Evolutionary conservation across 37 sponge, comb jelly and placozoan genomes (phyloP).

Genomic region (Eunapius fragilis): DNA sequence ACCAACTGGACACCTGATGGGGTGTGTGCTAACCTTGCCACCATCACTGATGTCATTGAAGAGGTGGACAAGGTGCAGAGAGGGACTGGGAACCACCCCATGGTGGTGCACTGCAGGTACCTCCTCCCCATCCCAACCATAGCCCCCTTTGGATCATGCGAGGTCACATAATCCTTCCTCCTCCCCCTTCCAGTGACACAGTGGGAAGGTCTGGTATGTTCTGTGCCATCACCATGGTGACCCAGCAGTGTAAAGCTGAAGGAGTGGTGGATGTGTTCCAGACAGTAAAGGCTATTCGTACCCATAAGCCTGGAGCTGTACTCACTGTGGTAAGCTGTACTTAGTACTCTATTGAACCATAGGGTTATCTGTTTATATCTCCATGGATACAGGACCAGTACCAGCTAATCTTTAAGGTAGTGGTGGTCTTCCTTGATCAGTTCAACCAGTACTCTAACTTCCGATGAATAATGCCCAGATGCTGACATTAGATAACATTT

Average conservation of each 20-base stretch:
- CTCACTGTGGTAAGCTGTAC: constrained; percentile 43
- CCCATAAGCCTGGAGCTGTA: constrained; percentile 60
- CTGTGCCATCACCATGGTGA: constrained; percentile 47
- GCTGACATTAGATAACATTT: neutral
- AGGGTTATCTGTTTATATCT: neutral
- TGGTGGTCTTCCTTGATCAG: constrained; percentile 35
- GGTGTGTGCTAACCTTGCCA: neutral
- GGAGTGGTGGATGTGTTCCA: constrained; percentile 71
- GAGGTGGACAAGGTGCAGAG: constrained; percentile 49
- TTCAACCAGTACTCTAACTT: constrained; percentile 56
- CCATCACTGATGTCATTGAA: constrained; percentile 38
- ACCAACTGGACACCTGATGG: constrained; percentile 45
- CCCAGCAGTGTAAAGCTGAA: constrained; percentile 63
- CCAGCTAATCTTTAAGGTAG: constrained; percentile 16
- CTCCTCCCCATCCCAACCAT: neutral
- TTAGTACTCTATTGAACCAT: neutral
- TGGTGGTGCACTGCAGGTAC: constrained; percentile 60
- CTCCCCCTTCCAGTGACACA: constrained; percentile 41
- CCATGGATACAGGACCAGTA: constrained; percentile 48
- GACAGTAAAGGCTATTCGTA: constrained; percentile 48
- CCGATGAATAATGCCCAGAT: neutral
- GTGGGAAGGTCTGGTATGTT: constrained; percentile 54
- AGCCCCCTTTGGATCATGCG: neutral
- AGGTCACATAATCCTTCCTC: neutral
- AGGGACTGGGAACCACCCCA: constrained; percentile 55